phyloP scores from a whole-genome alignment of 2,113 vertebrate genomes.

The Rhagologus leucostigma region DNA sequence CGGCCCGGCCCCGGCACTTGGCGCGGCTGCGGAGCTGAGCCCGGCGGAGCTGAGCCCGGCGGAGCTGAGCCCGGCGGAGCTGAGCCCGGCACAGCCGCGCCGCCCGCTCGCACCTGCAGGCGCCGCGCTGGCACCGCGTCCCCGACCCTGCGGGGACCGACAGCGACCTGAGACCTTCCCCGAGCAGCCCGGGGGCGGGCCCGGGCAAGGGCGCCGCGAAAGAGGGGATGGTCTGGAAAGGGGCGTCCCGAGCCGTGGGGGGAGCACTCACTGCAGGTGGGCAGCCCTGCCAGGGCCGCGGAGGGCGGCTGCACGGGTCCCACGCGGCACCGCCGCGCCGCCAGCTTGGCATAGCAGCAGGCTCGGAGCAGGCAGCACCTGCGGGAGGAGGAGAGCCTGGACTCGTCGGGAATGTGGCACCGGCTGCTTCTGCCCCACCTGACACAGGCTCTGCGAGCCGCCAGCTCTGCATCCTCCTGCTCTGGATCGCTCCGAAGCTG shows the following conservation, averaged over 20 bases:
- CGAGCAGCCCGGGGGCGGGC: accelerated
- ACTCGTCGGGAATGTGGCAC: accelerated
- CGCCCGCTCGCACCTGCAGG: slow-evolving; percentile 19
- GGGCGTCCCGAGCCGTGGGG: accelerated
- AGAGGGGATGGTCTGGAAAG: neutral
- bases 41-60: neutral
- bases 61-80: neutral
- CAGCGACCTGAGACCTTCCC: neutral
- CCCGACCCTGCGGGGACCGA: neutral
- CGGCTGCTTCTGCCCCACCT: neutral
- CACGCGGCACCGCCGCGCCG: neutral
- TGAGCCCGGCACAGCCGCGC: neutral
- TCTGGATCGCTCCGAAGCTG: neutral
- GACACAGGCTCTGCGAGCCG: neutral
- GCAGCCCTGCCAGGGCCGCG: accelerated
- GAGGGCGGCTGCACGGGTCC: neutral
- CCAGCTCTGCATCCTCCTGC: neutral
- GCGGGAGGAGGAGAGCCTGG: neutral
- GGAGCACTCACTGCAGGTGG: slow-evolving; percentile 27
- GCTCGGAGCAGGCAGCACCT: slow-evolving; percentile 48
- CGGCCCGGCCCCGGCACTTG: neutral
- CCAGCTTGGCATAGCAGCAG: slow-evolving; percentile 20
- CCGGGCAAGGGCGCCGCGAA: accelerated
- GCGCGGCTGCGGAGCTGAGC: neutral
- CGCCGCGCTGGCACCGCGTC: neutral